Percentiles rank a stretch among this genome's conserved stretches.
Evolutionary conservation across 2,797 vertebrate genomes (phyloP).

Genomic region (Clarias pachynema): DNA sequence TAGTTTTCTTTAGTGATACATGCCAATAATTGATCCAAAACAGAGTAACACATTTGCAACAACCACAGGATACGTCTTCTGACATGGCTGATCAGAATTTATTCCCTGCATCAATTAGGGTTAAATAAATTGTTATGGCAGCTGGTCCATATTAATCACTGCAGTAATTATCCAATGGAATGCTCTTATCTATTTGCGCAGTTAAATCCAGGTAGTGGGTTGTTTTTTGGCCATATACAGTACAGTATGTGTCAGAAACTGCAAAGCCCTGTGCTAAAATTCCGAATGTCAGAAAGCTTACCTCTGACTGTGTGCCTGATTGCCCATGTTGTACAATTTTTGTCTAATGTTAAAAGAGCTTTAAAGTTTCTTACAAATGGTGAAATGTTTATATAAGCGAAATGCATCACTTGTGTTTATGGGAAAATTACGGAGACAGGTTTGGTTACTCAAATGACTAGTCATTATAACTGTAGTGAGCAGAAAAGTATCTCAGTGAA

Average conservation of each 20-base stretch:
- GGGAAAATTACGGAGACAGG: not conserved
- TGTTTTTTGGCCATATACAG: too few species aligned
- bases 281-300: not conserved
- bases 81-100: too few species aligned
- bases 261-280: not conserved
- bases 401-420: not conserved
- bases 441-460: not conserved
- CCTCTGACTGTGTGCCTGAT: not conserved
- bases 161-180: too few species aligned
- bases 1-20: too few species aligned
- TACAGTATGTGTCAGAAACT: not conserved
- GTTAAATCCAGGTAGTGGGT: too few species aligned
- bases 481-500: not conserved
- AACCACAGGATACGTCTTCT: too few species aligned
- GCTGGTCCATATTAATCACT: too few species aligned
- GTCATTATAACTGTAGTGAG: not conserved
- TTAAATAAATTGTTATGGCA: too few species aligned
- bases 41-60: too few species aligned
- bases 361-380: not conserved
- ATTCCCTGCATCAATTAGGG: too few species aligned
- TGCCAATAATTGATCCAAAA: too few species aligned
- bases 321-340: slow-evolving; percentile 8
- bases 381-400: not conserved
- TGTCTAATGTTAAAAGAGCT: not conserved
- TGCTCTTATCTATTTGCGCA: too few species aligned